phyloP scores from a whole-genome alignment of 2,888 invertebrate species.

The Anodontia alba region DNA sequence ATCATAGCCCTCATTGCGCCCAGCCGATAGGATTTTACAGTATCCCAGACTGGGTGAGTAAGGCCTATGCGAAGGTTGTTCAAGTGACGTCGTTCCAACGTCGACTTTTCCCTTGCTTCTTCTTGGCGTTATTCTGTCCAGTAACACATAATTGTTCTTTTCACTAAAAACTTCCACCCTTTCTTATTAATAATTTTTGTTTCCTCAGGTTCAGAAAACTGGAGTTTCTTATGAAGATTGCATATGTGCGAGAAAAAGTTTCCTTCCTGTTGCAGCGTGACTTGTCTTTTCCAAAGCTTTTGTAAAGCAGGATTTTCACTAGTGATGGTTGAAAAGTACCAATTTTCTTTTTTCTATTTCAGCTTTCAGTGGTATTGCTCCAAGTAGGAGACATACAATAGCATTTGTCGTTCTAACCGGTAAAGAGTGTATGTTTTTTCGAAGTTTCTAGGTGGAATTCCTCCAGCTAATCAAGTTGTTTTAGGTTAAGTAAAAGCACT shows the following conservation, averaged over 20 bases:
- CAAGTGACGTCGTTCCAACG: not conserved
- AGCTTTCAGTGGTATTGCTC: not conserved
- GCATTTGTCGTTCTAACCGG: not conserved
- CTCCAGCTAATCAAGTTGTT: not conserved
- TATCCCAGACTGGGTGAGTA: conserved; percentile 11
- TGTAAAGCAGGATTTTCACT: not conserved
- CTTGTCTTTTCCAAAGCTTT: no score
- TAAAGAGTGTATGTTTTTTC: not conserved
- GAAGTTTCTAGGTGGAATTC: not conserved
- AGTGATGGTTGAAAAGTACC: not conserved
- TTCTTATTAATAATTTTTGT: not conserved
- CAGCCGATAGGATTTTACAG: not conserved
- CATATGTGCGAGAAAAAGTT: no score
- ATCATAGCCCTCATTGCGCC: not conserved
- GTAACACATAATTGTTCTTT: not conserved
- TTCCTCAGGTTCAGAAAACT: no score
- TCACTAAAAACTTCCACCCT: not conserved
- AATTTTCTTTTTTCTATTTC: conserved; percentile 6
- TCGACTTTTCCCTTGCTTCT: not conserved
- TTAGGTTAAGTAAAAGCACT: no score
- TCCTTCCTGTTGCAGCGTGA: no score
- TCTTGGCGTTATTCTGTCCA: not conserved
- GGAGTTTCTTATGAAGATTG: no score
- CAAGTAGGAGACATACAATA: not conserved
- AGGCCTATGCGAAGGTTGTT: not conserved